Percentiles rank a stretch among this genome's conserved stretches.
Conservation (phyloP, 2,888 invertebrate species). For the Schizaphis graminum region DNA sequence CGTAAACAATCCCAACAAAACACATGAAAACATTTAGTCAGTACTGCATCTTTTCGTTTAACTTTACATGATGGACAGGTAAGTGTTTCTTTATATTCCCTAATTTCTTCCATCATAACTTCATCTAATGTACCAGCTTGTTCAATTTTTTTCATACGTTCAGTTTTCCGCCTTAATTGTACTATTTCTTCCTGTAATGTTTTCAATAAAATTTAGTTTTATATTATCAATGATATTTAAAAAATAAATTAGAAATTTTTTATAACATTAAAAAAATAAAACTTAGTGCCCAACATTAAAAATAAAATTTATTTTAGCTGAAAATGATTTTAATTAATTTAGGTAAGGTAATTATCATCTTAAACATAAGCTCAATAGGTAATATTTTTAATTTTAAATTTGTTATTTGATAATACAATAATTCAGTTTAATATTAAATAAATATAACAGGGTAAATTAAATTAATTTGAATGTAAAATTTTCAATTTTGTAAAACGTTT, state of each 20-base stretch:
- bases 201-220: constrained; percentile 29
- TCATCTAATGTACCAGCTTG: constrained; percentile 96
- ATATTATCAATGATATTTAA: neutral
- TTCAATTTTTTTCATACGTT: constrained; percentile 97
- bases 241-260: neutral
- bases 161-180: constrained; percentile 90
- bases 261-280: neutral
- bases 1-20: constrained; percentile 99
- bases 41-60: constrained; percentile 97
- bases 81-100: constrained; percentile 97
- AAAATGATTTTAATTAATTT: neutral
- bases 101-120: constrained; percentile 96
- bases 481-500: neutral
- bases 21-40: constrained; percentile 99
- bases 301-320: neutral
- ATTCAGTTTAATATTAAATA: neutral
- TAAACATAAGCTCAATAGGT: neutral
- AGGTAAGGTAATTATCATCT: neutral
- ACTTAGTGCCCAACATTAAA: neutral
- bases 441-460: neutral
- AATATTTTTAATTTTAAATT: neutral
- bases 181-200: constrained; percentile 87
- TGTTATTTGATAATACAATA: neutral
- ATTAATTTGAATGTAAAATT: neutral
- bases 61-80: constrained; percentile 99